Conservation (phyloP, 1,140 invertebrate genomes). For the Tribolium castaneum region DNA sequence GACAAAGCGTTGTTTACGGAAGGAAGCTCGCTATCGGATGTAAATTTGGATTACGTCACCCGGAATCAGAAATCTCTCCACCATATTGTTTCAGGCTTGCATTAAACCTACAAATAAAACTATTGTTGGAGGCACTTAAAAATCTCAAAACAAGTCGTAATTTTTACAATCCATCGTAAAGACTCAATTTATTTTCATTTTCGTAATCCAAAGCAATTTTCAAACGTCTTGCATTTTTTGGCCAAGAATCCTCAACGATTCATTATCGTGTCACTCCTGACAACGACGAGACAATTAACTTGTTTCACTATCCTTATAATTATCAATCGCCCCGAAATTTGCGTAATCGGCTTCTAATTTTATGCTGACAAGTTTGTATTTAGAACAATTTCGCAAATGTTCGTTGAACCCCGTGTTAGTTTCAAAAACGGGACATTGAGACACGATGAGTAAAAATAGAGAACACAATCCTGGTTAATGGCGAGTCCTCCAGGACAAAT, state of each 20-base stretch:
- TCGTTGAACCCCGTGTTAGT: background rate
- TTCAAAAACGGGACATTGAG: background rate
- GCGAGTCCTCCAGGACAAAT: conserved; percentile 10
- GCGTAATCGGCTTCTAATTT: conserved; percentile 23
- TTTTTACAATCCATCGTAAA: conserved; percentile 19
- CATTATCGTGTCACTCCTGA: background rate
- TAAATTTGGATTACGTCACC: background rate
- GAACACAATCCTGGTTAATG: background rate
- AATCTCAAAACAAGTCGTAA: conserved; percentile 35
- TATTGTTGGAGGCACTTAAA: conserved; percentile 30
- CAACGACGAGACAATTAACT: conserved; percentile 18
- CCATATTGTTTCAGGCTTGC: conserved; percentile 29
- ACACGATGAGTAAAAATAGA: conserved; percentile 3
- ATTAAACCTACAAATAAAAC: conserved; percentile 15
- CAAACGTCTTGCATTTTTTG: conserved; percentile 2
- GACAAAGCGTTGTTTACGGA: background rate
- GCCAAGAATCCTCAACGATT: background rate
- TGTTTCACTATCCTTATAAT: background rate
- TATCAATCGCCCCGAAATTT: conserved; percentile 3
- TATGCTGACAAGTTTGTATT: conserved; percentile 21
- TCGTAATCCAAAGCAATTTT: conserved; percentile 20
- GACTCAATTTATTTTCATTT: conserved; percentile 33
- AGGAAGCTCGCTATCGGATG: conserved; percentile 7
- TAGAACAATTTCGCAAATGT: conserved; percentile 22
- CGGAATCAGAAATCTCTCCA: background rate